A percentile compares a stretch with the other conserved stretches of the same genome.
These are phyloP conservation scores for Leucozona laternaria DNA, from an alignment of 2,888 invertebrate genomes.

Conservation along the genomic window DNA sequence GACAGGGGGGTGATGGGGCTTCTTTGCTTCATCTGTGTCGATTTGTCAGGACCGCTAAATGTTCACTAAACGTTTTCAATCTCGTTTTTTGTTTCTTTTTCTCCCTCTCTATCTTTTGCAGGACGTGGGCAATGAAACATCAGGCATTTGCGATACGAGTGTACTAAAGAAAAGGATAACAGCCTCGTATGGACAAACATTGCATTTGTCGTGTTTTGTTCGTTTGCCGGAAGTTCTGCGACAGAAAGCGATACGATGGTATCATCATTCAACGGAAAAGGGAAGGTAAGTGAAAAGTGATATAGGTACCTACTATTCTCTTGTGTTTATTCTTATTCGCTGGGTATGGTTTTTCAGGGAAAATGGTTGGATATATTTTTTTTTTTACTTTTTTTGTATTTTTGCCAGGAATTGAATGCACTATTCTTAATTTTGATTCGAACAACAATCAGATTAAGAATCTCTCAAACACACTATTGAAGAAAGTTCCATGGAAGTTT, in stretches of 20 bases:
- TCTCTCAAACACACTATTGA: not conserved
- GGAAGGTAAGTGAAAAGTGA: slow-evolving; percentile 86
- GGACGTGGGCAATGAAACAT: slow-evolving; percentile 95
- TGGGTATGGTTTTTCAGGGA: not conserved
- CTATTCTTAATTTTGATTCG: slow-evolving; percentile 5
- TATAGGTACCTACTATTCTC: too few relatives aligned
- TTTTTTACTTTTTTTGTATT: not conserved
- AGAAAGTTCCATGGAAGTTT: too few relatives aligned
- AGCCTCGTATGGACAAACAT: slow-evolving; percentile 96
- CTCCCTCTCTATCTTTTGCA: slow-evolving; percentile 85
- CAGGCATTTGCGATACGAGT: slow-evolving; percentile 95
- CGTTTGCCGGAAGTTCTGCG: slow-evolving; percentile 94
- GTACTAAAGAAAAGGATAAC: slow-evolving; percentile 94
- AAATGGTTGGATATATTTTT: not conserved
- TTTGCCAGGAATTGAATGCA: slow-evolving; percentile 6
- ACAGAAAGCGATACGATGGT: slow-evolving; percentile 93
- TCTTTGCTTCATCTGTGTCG: slow-evolving; percentile 34
- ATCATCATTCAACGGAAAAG: slow-evolving; percentile 94
- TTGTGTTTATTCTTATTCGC: not conserved
- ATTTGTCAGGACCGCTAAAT: slow-evolving; percentile 71
- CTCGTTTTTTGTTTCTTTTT: slow-evolving; percentile 82
- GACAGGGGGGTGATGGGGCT: not conserved
- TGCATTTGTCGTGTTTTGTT: slow-evolving; percentile 95
- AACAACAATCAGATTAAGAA: slow-evolving; percentile 48
- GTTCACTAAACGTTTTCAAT: slow-evolving; percentile 67